Percentiles rank a stretch among this genome's conserved stretches.
phyloP scores from a whole-genome alignment of 2,797 vertebrate species.

The Eidolon dupreanum region DNA sequence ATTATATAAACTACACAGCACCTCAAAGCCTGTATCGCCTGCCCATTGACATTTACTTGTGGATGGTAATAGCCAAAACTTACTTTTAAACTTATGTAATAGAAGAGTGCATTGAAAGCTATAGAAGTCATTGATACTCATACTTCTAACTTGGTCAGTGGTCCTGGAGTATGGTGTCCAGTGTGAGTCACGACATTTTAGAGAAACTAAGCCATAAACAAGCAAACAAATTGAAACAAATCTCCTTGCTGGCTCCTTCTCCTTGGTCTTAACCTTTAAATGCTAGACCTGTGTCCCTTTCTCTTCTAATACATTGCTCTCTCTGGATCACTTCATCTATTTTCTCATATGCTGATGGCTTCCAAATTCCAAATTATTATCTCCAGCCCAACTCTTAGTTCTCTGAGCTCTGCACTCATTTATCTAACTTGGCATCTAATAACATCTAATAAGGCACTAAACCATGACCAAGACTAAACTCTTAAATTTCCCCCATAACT shows the following conservation, averaged over 20 bases:
- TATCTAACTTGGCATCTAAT: not conserved
- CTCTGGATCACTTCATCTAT: not conserved
- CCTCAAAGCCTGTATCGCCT: not conserved
- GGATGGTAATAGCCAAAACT: not conserved
- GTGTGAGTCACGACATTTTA: not conserved
- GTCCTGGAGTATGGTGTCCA: not conserved
- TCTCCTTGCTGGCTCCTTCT: not conserved
- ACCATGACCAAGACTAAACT: not conserved
- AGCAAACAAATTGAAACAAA: not conserved
- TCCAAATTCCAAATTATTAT: not conserved
- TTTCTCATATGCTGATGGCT: not conserved
- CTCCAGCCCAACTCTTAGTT: not conserved
- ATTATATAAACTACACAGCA: not conserved
- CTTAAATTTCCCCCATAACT: not conserved
- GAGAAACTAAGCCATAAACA: conserved; percentile 13
- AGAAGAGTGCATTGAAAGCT: not conserved
- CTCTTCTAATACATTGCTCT: not conserved
- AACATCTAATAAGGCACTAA: not conserved
- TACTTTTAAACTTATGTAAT: not conserved
- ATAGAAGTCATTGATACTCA: not conserved
- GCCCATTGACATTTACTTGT: not conserved
- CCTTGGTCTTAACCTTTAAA: not conserved
- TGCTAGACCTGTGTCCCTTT: not conserved
- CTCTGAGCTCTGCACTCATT: not conserved
- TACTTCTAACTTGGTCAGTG: not conserved